phyloP scores from a whole-genome alignment of 2,113 vertebrate genomes.

The Lagopus muta region DNA sequence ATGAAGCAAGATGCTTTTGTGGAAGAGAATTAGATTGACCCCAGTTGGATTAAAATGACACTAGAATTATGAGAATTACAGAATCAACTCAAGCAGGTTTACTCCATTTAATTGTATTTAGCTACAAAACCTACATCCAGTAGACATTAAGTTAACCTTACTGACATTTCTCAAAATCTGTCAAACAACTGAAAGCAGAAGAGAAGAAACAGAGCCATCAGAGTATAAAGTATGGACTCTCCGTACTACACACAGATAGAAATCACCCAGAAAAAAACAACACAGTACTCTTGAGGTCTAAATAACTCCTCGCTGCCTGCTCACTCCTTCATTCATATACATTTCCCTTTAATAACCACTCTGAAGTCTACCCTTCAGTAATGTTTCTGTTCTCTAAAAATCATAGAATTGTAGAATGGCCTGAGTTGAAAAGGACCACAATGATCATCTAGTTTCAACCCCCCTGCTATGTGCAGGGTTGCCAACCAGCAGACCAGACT shows the following conservation, averaged over 20 bases:
- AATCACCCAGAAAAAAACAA: not conserved
- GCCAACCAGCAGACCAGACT: too few species aligned
- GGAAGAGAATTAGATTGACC: slow-evolving; percentile 17
- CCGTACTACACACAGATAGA: not conserved
- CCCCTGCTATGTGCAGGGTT: too few species aligned
- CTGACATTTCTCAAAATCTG: not conserved
- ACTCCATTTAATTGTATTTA: not conserved
- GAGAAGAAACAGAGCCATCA: not conserved
- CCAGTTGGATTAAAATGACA: slow-evolving; percentile 2
- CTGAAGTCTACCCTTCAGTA: not conserved
- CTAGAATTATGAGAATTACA: not conserved
- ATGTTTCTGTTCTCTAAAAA: not conserved
- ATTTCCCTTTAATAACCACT: not conserved
- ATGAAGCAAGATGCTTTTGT: not conserved
- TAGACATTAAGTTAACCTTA: not conserved
- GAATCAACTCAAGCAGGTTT: not conserved
- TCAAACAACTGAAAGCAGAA: not conserved
- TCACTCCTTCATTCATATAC: not conserved
- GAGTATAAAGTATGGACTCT: not conserved
- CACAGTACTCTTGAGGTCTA: not conserved
- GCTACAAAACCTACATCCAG: not conserved
- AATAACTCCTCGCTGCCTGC: not conserved
- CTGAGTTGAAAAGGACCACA: too few species aligned
- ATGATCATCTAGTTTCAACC: too few species aligned
- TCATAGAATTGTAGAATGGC: not conserved